Evolutionary conservation across 1,140 invertebrate genomes (phyloP), one percentile per base, ranked within the genome.

Genomic region (Nebria ingens): DNA sequence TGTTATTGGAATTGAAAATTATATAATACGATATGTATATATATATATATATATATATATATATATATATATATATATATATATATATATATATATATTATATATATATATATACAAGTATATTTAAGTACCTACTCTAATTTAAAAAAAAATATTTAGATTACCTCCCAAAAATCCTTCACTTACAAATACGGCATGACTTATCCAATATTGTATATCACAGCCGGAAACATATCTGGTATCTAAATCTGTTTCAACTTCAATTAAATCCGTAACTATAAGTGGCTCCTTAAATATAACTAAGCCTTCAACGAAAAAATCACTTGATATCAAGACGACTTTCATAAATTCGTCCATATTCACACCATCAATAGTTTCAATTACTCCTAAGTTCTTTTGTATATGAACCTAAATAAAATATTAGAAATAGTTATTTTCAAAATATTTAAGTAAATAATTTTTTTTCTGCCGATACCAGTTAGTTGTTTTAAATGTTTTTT

Each of bases 161-260:
- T 45, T 58, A 61, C 64, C 62, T 60, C 25, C 11, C 15, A 63
- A 56, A 6, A 61, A 52, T 34, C 64, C 64, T 51, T 58, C 51
- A 51, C 68, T 57, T 17, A 68, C 23, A 51, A 62, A 64, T 0
- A 70, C 54, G 2, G 64, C 63, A 51, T 63, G 61, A 25, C 64
- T 42, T 3, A 56, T 34, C 60, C 63, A 63, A 11, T 60, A 42
- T 9, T 29, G 21, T 1, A 66, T 21, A 59, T 67, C 54, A 4
- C 65, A 23, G 3, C 62, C 64, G 49, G 55, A 54, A 2, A 69
- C 40, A 19, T 42, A 19, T 2, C 57, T 53, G 2, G 61, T 63
- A 21, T 55, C 54, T n/a, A 71, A 50, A 58, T 64, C 51, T 4
- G 56, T 51, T n/a, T 65, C 56, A 23, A 69, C 29, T 4, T 58